Evolutionary conservation across 1,140 invertebrate genomes (phyloP).

Genomic region (Calosoma granatense): DNA sequence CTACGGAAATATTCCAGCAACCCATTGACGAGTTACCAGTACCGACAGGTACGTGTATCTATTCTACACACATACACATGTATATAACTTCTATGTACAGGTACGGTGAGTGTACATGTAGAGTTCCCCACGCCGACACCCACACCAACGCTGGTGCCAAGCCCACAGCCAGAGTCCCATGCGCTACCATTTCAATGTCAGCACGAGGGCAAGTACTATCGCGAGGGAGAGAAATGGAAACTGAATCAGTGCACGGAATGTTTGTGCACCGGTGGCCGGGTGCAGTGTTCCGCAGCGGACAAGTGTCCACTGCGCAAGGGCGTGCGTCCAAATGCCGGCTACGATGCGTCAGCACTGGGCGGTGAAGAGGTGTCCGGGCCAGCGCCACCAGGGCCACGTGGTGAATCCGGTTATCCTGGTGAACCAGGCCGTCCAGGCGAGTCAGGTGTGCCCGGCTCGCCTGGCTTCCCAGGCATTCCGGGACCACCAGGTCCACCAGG

Average conservation of each 20-base stretch:
- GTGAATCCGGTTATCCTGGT: conserved; percentile 31
- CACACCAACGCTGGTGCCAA: background rate
- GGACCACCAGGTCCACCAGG: conserved; percentile 60
- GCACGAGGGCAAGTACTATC: conserved; percentile 43
- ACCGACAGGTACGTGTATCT: conserved; percentile 15
- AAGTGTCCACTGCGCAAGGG: conserved; percentile 25
- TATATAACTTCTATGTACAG: background rate
- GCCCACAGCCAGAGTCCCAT: conserved; percentile 13
- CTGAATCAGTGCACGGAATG: conserved; percentile 54
- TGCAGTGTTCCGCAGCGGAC: conserved; percentile 40
- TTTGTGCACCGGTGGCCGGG: conserved; percentile 43
- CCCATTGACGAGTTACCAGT: conserved; percentile 26
- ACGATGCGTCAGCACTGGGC: conserved; percentile 18
- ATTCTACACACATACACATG: background rate
- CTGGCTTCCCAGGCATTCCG: conserved; percentile 53
- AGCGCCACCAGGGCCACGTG: conserved; percentile 25
- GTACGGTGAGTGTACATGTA: conserved; percentile 10
- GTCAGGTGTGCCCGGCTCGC: conserved; percentile 46
- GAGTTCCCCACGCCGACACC: background rate
- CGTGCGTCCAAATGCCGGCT: conserved; percentile 21
- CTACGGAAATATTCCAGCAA: conserved; percentile 23
- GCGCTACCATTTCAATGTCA: conserved; percentile 32
- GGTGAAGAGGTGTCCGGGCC: background rate
- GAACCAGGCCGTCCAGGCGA: conserved; percentile 49
- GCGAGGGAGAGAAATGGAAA: conserved; percentile 51